phyloP scores from a whole-genome alignment of 2,113 vertebrate genomes.

The Gymnogyps californianus region DNA sequence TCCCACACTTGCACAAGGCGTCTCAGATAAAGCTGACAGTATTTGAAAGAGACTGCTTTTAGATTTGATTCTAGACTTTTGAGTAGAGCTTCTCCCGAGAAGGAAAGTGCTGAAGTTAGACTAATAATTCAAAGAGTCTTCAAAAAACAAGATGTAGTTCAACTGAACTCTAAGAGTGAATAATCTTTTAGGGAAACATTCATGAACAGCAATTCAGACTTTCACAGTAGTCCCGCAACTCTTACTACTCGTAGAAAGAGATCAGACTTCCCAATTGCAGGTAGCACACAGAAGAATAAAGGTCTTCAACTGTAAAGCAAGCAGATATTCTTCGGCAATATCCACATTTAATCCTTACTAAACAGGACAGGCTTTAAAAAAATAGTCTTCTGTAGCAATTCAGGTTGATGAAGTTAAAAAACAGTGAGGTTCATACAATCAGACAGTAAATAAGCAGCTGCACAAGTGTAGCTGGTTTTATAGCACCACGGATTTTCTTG shows the following conservation, averaged over 20 bases:
- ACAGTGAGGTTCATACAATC: neutral
- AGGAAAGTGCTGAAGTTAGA: neutral
- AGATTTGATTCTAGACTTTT: neutral
- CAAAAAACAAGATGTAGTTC: neutral
- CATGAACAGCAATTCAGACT: neutral
- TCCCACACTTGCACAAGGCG: neutral
- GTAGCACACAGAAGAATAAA: fast-evolving
- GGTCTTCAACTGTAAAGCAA: neutral
- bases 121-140: neutral
- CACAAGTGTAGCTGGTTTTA: neutral
- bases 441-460: neutral
- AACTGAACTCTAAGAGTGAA: neutral
- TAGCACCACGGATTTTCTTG: neutral
- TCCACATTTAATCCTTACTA: neutral
- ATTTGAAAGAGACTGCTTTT: neutral
- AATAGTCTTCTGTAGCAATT: neutral
- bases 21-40: neutral
- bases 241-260: neutral
- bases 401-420: neutral
- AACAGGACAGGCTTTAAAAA: neutral
- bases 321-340: neutral
- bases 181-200: neutral
- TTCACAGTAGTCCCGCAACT: fast-evolving
- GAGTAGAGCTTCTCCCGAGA: neutral
- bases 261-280: fast-evolving